Evolutionary conservation across 2,797 vertebrate genomes (phyloP).

Genomic region (Notolabrus celidotus): DNA sequence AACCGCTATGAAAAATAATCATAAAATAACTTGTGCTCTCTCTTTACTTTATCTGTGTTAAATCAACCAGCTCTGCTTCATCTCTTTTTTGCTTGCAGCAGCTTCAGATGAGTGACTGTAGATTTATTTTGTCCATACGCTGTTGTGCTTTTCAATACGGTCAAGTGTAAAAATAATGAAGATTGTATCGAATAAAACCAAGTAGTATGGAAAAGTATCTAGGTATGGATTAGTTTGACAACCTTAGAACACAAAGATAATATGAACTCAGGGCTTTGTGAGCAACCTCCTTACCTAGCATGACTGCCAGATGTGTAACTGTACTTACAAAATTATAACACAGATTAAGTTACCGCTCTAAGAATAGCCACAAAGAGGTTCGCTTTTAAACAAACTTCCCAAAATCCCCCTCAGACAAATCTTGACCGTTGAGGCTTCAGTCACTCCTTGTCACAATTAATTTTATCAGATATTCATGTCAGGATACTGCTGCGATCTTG

Average conservation of each 20-base stretch:
- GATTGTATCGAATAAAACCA: too few relatives aligned
- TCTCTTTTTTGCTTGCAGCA: too few relatives aligned
- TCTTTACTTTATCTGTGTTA: too few relatives aligned
- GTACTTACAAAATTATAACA: neutral
- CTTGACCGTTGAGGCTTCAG: slow-evolving; percentile 1
- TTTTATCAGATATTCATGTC: slow-evolving; percentile 24
- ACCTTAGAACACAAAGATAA: neutral
- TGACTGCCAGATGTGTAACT: neutral
- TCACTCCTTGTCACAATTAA: slow-evolving; percentile 7
- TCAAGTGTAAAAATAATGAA: too few relatives aligned
- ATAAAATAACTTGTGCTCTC: too few relatives aligned
- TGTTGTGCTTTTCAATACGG: too few relatives aligned
- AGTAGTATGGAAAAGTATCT: too few relatives aligned
- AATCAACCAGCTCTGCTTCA: too few relatives aligned
- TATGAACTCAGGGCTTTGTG: neutral
- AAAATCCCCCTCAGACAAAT: neutral
- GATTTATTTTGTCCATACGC: too few relatives aligned
- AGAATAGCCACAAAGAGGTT: neutral
- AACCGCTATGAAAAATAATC: too few relatives aligned
- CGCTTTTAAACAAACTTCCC: neutral
- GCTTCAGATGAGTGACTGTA: too few relatives aligned
- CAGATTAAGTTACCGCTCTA: neutral
- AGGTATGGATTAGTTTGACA: too few relatives aligned
- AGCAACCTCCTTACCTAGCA: neutral
- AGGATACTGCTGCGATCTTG: slow-evolving; percentile 27